Base-by-base conservation (phyloP, 2,797 vertebrate genomes). In the Microctenopoma steveboyesi region DNA sequence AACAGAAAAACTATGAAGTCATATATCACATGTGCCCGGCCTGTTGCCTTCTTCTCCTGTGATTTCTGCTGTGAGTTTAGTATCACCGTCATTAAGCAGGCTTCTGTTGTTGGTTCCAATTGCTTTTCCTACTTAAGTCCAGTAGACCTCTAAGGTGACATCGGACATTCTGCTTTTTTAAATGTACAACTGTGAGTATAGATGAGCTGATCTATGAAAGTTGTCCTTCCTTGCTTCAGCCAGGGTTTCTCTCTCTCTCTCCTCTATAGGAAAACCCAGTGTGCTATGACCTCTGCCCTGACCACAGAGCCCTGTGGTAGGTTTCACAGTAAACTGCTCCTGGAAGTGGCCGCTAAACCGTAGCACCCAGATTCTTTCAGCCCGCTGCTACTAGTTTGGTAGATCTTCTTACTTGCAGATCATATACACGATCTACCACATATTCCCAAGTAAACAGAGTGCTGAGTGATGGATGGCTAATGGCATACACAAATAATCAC, bases 251-350 rank as follows among this genome's bases (percentile, higher is more conserved):
- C n/a, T 42, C 52, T 37, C 55, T 74, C n/a, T 42, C 52, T 76
- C 11, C n/a, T 86, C 71, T 52, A 43, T 22, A 64, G 64, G 59
- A 40, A 75, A 63, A 74, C 22, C 53, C 51, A 51, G 67, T 33
- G 57, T 43, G 64, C 64, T 59, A 50, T 78, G 83, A 88, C 86
- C 83, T 87, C 76, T 67, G 59, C 81, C 75, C 76, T 79, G 79
- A 88, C 88, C 88, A 85, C 86, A 88, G 83, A 84, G 78, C 72
- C 74, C 72, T 72, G 52, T 68, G 57, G 45, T 80, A 53, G 76
- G 75, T 70, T 74, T 72, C 57, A 53, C 63, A 64, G 60, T 85
- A 76, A 83, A 84, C 77, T 83, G 75, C 75, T 82, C 14, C 18
- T 80, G 80, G 80, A 88, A 72, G 87, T 83, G 81, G 81, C 74